Percentiles rank a stretch among this genome's conserved stretches.
phyloP scores from a whole-genome alignment of 2,113 vertebrate genomes.

The Eonycteris spelaea region DNA sequence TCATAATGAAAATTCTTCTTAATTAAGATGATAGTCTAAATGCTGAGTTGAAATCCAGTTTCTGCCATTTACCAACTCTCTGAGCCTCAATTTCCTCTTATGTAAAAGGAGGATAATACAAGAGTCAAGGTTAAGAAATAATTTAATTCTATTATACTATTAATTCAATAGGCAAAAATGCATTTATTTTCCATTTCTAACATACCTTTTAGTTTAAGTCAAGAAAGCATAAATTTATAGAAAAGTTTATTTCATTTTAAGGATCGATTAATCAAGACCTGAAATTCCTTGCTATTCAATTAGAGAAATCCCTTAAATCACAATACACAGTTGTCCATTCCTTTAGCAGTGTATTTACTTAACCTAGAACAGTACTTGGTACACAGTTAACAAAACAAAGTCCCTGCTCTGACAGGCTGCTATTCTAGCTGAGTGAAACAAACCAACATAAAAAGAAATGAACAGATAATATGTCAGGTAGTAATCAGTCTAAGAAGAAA shows the following conservation, averaged over 20 bases:
- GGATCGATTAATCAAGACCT: background rate
- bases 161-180: background rate
- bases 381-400: background rate
- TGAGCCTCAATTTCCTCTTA: background rate
- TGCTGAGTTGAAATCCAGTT: background rate
- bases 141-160: background rate
- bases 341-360: background rate
- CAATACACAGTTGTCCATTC: background rate
- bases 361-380: background rate
- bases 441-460: background rate
- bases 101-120: background rate
- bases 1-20: background rate
- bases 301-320: background rate
- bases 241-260: background rate
- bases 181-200: slow-evolving; percentile 14
- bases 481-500: background rate
- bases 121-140: background rate
- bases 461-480: background rate
- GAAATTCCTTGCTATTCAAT: background rate
- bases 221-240: background rate
- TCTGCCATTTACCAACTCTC: background rate
- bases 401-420: background rate
- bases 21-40: background rate
- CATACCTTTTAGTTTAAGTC: background rate
- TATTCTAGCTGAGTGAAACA: slow-evolving; percentile 11